These are phyloP conservation scores for Corydoras sp. DNA, from an alignment of 2,113 vertebrate species.

Conservation along the genomic window DNA sequence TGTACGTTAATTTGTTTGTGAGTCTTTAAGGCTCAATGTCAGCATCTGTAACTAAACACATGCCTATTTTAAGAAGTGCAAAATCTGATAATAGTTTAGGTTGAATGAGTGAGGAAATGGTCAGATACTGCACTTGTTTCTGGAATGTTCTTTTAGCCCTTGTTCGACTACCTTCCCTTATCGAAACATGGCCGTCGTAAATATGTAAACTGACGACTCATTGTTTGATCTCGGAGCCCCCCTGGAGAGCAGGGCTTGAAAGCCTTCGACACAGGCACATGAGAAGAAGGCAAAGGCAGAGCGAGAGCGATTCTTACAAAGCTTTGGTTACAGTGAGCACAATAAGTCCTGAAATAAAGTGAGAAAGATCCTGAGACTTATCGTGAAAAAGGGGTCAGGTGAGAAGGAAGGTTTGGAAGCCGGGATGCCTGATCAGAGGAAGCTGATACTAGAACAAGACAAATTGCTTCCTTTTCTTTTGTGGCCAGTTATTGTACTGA, in stretches of 20 bases:
- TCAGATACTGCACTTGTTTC: conserved; percentile 20
- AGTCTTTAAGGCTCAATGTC: conserved; percentile 4
- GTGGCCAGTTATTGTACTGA: too few species aligned
- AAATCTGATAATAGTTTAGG: conserved; percentile 38
- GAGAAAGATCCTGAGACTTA: conserved; percentile 16
- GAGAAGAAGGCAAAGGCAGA: conserved; percentile 10
- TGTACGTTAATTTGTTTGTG: conserved; percentile 18
- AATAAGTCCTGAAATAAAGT: conserved; percentile 51
- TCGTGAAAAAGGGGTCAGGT: conserved; percentile 51
- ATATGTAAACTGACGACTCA: conserved; percentile 34
- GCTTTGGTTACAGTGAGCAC: conserved; percentile 60
- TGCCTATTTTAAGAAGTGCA: conserved; percentile 26
- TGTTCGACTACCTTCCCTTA: conserved; percentile 32
- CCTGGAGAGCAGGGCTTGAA: conserved; percentile 40
- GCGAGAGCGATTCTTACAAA: conserved; percentile 38
- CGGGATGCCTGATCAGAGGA: conserved; percentile 39
- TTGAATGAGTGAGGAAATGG: conserved; percentile 34
- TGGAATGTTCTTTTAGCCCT: conserved; percentile 25
- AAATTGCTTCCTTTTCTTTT: conserved; percentile 44
- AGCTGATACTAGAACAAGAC: conserved; percentile 45
- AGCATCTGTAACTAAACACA: conserved; percentile 4
- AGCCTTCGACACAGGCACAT: conserved; percentile 44
- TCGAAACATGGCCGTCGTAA: conserved; percentile 43
- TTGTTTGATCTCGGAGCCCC: conserved; percentile 50
- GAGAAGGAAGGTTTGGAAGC: conserved; percentile 43